Base-by-base conservation (phyloP, 1,140 invertebrate genomes). In the Lanistes nyassanus region DNA sequence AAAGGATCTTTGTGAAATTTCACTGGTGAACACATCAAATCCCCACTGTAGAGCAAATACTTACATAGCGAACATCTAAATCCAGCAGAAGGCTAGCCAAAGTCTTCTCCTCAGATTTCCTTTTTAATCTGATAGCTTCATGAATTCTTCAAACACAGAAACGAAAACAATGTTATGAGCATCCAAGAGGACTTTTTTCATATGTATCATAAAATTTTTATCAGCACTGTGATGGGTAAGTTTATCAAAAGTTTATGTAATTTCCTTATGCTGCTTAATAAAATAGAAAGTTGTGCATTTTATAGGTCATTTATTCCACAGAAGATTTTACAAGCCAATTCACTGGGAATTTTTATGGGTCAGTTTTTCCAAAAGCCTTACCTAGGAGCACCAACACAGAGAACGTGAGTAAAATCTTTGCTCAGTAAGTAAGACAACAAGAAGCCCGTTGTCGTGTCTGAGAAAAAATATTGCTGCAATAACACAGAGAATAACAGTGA, bases 331-430 rank as follows among this genome's bases (percentile, higher is more conserved):
- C 9, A 47, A 13, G 42, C 42, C 19, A 16, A 16, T 47, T 47
- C 42, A 47, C 42, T 3, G 9, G 42, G 9, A 47, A 13, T 47
- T n/a, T n/a, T n/a, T n/a, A n/a, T n/a, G n/a, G n/a, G n/a, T 13
- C 42, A 47, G 19, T 9, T 47, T 47, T 47, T 47, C 42, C 11
- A 67, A 31, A 5, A 94, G 91, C 39, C 76, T 70, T 81, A 88
- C 86, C 85, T 87, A 55, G 95, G 95, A 21, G 94, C 91, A 64
- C 95, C 94, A 75, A 96, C 92, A 83, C 94, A 95, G 11, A 97
- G 84, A 11, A 95, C 90, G 85, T 93, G 88, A 86, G 89, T 92
- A 47, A 92, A 91, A 76, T 90, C 86, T 66, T 92, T 84, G 36
- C 88, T 81, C 23, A 82, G 68, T 1, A 94, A 87, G 74, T 92